A percentile compares a stretch with the other conserved stretches of the same genome.
Evolutionary conservation across 2,797 vertebrate species (phyloP).

Genomic region (Antrozous pallidus): DNA sequence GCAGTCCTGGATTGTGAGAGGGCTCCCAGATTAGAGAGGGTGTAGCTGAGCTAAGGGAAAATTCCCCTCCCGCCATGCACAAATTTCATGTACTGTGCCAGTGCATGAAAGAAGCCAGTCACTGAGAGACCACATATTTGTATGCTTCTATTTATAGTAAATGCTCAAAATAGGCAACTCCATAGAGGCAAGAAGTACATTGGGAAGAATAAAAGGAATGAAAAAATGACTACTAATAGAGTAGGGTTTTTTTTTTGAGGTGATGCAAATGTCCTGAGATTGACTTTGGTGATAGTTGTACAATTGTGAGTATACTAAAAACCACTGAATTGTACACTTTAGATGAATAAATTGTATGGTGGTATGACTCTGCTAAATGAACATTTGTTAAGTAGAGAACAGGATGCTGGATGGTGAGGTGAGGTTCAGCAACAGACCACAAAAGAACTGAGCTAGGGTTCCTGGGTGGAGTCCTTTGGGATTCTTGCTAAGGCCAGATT

Average conservation of each 20-base stretch:
- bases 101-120: neutral
- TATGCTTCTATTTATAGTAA: neutral
- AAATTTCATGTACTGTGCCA: no score
- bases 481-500: neutral
- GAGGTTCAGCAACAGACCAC: neutral
- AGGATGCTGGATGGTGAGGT: neutral
- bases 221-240: neutral
- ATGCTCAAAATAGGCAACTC: neutral
- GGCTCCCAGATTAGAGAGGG: no score
- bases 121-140: neutral
- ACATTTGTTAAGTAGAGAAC: neutral
- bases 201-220: neutral
- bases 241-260: neutral
- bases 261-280: neutral
- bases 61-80: no score
- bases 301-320: neutral
- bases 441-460: neutral
- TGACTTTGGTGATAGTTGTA: neutral
- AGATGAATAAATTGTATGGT: neutral
- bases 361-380: neutral
- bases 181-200: neutral
- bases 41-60: no score
- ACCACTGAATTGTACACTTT: no score
- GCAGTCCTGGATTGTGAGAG: no score
- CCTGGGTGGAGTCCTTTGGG: neutral